These are phyloP conservation scores for Psephotus haematonotus DNA, from an alignment of 2,113 vertebrate species.

Conservation along the genomic window DNA sequence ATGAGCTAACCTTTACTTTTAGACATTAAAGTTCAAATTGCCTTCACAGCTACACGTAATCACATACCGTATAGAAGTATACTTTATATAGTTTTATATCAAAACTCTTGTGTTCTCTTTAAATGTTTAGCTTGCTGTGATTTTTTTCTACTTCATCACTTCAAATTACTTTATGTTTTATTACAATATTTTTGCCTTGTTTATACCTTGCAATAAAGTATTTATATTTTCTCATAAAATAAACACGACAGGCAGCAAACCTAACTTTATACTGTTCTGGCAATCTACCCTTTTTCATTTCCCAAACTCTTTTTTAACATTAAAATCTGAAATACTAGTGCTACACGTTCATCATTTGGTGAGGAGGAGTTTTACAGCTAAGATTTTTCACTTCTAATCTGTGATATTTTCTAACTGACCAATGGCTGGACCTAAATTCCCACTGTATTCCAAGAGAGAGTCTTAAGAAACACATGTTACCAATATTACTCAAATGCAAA, in stretches of 20 bases:
- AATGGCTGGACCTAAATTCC: background rate
- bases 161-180: background rate
- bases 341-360: background rate
- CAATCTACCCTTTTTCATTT: background rate
- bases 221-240: background rate
- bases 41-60: background rate
- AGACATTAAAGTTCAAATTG: background rate
- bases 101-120: background rate
- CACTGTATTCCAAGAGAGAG: background rate
- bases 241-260: background rate
- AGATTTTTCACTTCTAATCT: background rate
- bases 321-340: background rate
- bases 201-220: background rate
- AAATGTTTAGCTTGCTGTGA: background rate
- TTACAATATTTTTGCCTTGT: background rate
- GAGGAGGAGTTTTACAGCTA: fast-evolving
- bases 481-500: background rate
- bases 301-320: background rate
- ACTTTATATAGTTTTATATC: background rate
- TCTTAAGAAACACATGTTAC: background rate
- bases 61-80: background rate
- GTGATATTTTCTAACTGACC: background rate
- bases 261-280: background rate
- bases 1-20: background rate
- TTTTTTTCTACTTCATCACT: background rate